phyloP scores from a whole-genome alignment of 37 sponge, comb jelly and placozoan genomes.

The Oopsacas minuta region DNA sequence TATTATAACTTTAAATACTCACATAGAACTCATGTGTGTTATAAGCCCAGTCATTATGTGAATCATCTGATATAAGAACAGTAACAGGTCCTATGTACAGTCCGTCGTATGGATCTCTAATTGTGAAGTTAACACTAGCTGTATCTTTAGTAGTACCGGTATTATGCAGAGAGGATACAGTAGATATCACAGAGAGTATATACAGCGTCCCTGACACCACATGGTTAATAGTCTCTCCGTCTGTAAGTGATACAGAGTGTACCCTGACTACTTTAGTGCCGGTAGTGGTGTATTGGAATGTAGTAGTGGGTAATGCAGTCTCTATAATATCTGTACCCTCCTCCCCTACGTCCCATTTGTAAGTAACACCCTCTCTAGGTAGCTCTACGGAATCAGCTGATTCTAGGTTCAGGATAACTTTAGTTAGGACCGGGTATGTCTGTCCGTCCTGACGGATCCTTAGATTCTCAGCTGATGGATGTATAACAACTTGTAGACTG shows the following conservation, averaged over 20 bases:
- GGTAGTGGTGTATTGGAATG: slow-evolving; percentile 6
- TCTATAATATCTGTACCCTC: not conserved
- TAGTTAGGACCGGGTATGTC: not conserved
- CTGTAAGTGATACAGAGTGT: not conserved
- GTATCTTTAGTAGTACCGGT: not conserved
- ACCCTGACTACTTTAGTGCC: not conserved
- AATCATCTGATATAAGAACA: not conserved
- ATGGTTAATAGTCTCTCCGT: not conserved
- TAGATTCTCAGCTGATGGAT: not conserved
- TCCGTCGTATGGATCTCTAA: not conserved
- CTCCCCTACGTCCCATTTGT: slow-evolving; percentile 2
- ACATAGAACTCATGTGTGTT: not conserved
- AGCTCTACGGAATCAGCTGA: not conserved
- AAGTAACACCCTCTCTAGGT: not conserved
- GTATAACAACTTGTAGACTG: not conserved
- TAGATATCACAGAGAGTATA: not conserved
- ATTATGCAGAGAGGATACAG: not conserved
- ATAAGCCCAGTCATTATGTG: not conserved
- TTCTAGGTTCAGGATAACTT: not conserved
- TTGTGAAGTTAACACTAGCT: not conserved
- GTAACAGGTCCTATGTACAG: not conserved
- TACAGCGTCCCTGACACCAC: not conserved
- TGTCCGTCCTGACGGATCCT: not conserved
- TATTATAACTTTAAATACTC: too few species aligned
- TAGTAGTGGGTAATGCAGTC: not conserved